A percentile compares a stretch with the other conserved stretches of the same genome.
These are phyloP conservation scores for Blennius ocellaris DNA, from an alignment of 2,113 vertebrate genomes.

Conservation along the genomic window DNA sequence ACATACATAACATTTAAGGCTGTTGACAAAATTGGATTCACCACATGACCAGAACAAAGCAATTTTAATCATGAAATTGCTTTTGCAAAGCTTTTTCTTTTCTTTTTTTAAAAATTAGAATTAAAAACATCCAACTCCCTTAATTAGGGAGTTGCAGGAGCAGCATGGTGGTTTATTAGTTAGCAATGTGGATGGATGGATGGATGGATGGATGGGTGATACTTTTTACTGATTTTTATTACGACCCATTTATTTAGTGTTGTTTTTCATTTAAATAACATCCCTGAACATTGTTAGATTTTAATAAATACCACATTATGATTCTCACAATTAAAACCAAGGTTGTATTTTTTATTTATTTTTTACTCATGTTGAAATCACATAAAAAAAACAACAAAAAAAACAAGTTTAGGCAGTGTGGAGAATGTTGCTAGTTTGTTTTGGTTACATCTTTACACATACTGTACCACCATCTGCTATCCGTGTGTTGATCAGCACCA, in stretches of 20 bases:
- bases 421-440: conserved; percentile 18
- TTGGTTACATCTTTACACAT: conserved; percentile 18
- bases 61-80: conserved; percentile 14
- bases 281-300: conserved; percentile 8
- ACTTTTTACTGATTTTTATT: too few species aligned
- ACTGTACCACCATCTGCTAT: conserved; percentile 38
- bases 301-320: neutral
- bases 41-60: conserved; percentile 7
- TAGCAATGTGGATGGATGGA: too few species aligned
- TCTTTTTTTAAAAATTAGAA: neutral
- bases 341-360: conserved; percentile 7
- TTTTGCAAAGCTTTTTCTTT: conserved; percentile 34
- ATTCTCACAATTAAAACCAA: conserved; percentile 19
- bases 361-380: conserved; percentile 2
- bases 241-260: conserved; percentile 5
- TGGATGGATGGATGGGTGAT: too few species aligned
- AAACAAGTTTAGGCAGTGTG: conserved; percentile 2
- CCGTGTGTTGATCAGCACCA: conserved; percentile 26
- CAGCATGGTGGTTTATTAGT: too few species aligned
- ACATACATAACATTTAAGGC: conserved; percentile 7
- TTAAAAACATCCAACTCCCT: too few species aligned
- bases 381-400: neutral
- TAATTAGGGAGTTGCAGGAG: too few species aligned
- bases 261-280: conserved; percentile 22
- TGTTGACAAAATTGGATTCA: conserved; percentile 13